A percentile compares a stretch with the other conserved stretches of the same genome.
phyloP scores from a whole-genome alignment of 2,888 invertebrate species.

The Pristionchus entomophagus region DNA sequence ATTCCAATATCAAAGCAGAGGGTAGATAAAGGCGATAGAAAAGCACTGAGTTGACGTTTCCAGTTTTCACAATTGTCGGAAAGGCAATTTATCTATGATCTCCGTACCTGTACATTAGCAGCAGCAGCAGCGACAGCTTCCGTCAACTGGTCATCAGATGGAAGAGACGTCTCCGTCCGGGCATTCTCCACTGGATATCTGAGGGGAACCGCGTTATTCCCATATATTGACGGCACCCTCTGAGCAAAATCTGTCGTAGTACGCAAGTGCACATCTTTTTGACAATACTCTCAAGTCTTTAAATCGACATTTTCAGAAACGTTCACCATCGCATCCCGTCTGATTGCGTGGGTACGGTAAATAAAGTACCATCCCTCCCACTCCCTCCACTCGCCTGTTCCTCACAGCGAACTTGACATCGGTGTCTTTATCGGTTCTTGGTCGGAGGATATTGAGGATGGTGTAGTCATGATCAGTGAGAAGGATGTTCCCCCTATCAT shows the following conservation, averaged over 20 bases:
- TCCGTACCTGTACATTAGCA: slow-evolving; percentile 43
- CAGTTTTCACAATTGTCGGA: too few relatives aligned
- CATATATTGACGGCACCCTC: too few relatives aligned
- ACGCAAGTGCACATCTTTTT: too few relatives aligned
- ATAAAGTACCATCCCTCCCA: too few relatives aligned
- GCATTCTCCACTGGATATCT: slow-evolving; percentile 84
- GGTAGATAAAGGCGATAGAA: background rate
- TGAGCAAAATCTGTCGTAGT: too few relatives aligned
- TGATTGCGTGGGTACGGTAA: too few relatives aligned
- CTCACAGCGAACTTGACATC: slow-evolving; percentile 90
- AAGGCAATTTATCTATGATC: too few relatives aligned
- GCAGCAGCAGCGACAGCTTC: slow-evolving; percentile 55
- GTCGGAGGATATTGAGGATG: slow-evolving; percentile 82
- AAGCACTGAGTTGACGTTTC: background rate
- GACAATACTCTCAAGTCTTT: too few relatives aligned
- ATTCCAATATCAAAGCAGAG: background rate
- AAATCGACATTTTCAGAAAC: too few relatives aligned
- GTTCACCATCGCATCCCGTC: too few relatives aligned
- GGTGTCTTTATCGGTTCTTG: slow-evolving; percentile 84
- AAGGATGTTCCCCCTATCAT: slow-evolving; percentile 92
- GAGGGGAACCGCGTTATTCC: background rate
- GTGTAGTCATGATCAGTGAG: slow-evolving; percentile 91
- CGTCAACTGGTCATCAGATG: slow-evolving; percentile 56
- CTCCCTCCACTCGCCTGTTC: slow-evolving; percentile 84
- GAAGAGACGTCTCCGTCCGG: slow-evolving; percentile 78